Base-by-base conservation (phyloP, 2,113 vertebrate species). In the Pyxicephalus adspersus region DNA sequence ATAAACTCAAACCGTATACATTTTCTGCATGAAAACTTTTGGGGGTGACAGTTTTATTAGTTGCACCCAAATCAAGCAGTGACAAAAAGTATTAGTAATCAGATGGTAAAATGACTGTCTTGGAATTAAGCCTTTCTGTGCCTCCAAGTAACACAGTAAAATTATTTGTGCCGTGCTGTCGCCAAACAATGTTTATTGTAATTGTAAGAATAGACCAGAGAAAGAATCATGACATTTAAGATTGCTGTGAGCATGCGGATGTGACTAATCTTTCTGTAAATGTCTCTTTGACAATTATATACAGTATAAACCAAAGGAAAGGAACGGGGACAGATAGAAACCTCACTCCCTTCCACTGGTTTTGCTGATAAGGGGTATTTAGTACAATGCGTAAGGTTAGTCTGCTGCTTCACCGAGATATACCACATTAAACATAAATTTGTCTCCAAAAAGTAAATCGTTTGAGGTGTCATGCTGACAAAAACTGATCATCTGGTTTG, bases 251-350 rank as follows among this genome's bases (percentile, higher is more conserved):
- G 28, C 38, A 54, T 72, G 78, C 45, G 68, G 78, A 73, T 81
- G 55, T 81, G 78, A 81, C 38, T 81, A 81, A 81, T 73, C 63
- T 45, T 34, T 71, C n/a, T 50, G 50, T 65, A 78, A 65, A 65
- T 78, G 75, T 64, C 45, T 60, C 19, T 64, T 50, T 71, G 77
- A 80, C 34, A 52, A 63, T 28, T 60, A 71, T 58, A 80, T 63
- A n/a, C 38, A 71, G 38, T 72, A 50, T 71, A 70, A 80, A 80
- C 65, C 64, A 80, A 61, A 80, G 51, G 18, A 50, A 51, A n/a
- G 54, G 52, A 80, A 25, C 18, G 9, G 22, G 34, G 18, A 79
- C 28, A 20, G 17, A 20, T 2, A 63, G 13, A 19, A 50, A 25
- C n/a, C 64, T 70, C n/a, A 68, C 5, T 23, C 19, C 31, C 25